These are phyloP conservation scores for human (Homo sapiens) DNA, from an alignment of 2,113 vertebrate genomes.

Conservation along the genomic window GRCh38 chr22:44963001-44963500, in stretches of 20 bases:
- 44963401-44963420: not conserved
- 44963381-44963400: accelerated
- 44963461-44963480: not conserved
- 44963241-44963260: accelerated
- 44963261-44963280: accelerated
- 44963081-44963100: not conserved
- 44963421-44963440: accelerated
- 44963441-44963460: not conserved
- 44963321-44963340: accelerated
- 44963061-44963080: not conserved
- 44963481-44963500: accelerated
- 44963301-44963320: not conserved
- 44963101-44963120: not conserved
- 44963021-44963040: not conserved
- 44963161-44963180: not conserved
- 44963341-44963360: not conserved
- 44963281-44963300: too few species aligned
- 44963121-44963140: accelerated
- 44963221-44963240: too few species aligned
- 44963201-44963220: not conserved
- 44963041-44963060: not conserved
- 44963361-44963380: accelerated
- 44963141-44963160: accelerated
- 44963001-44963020: not conserved
- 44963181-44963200: too few species aligned